A percentile compares a stretch with the other conserved stretches of the same genome.
These are phyloP conservation scores for Ameiurus melas DNA, from an alignment of 2,113 vertebrate genomes.

Conservation along the genomic window DNA sequence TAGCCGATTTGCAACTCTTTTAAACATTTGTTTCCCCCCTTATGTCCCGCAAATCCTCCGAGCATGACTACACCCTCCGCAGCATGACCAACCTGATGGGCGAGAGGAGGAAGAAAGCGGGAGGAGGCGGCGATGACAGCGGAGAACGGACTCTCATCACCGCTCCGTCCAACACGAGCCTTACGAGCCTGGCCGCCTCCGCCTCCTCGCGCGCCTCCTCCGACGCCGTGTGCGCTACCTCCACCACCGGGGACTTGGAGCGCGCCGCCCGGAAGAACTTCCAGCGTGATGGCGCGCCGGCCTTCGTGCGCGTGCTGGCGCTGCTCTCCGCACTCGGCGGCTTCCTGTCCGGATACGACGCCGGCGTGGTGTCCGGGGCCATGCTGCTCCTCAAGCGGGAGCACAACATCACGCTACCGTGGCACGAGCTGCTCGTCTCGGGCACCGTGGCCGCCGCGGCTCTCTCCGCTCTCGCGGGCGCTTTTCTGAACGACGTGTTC, in stretches of 20 bases:
- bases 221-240: constrained; percentile 18
- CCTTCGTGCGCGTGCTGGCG: constrained; percentile 71
- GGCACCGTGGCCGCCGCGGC: constrained; percentile 90
- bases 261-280: constrained; percentile 91
- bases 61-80: constrained; percentile 90
- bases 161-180: constrained; percentile 79
- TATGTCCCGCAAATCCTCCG: constrained; percentile 90
- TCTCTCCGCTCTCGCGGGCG: constrained; percentile 83
- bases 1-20: constrained; percentile 16
- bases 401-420: constrained; percentile 83
- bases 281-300: constrained; percentile 83
- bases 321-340: constrained; percentile 91
- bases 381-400: constrained; percentile 91
- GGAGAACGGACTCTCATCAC: constrained; percentile 87
- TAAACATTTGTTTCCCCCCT: constrained; percentile 55
- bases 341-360: constrained; percentile 95
- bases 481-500: constrained; percentile 78
- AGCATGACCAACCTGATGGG: constrained; percentile 91
- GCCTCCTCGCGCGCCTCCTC: constrained; percentile 29
- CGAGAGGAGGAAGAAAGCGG: constrained; percentile 81
- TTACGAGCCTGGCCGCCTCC: constrained; percentile 75
- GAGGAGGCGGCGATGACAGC: constrained; percentile 63
- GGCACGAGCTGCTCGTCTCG: constrained; percentile 96
- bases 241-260: constrained; percentile 80
- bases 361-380: constrained; percentile 92